A percentile compares a stretch with the other conserved stretches of the same genome.
Conservation (phyloP, 2,113 vertebrate species). For the Anarhynchus alexandrinus region DNA sequence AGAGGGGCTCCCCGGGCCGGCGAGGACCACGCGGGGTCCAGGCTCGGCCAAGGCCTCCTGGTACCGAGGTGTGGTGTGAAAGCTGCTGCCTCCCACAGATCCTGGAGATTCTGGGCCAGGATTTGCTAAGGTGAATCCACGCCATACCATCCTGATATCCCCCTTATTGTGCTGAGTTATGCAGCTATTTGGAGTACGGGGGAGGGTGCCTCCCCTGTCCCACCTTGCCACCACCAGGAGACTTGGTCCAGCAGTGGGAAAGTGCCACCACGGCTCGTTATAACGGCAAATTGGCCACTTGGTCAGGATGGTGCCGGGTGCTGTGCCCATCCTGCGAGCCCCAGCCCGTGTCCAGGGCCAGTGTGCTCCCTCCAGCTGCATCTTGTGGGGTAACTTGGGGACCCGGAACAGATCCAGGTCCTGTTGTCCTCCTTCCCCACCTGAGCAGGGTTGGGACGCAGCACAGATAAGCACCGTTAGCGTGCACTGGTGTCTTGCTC, state of each 20-base stretch:
- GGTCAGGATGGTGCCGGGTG: rapidly evolving
- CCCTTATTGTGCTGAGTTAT: neutral
- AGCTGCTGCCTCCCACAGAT: neutral
- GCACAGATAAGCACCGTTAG: rapidly evolving
- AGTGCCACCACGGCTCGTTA: rapidly evolving
- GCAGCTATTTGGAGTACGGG: neutral
- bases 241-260: neutral
- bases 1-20: rapidly evolving
- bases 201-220: neutral
- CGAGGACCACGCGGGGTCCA: rapidly evolving
- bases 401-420: neutral
- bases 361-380: rapidly evolving
- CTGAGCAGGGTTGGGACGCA: neutral
- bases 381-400: rapidly evolving
- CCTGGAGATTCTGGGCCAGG: neutral
- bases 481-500: rapidly evolving
- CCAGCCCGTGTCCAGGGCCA: neutral
- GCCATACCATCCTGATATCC: neutral
- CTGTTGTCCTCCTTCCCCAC: neutral
- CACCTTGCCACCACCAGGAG: neutral
- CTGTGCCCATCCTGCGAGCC: neutral
- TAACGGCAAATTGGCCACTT: neutral
- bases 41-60: neutral
- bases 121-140: neutral
- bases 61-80: neutral